Conservation (phyloP, 2,113 vertebrate species). For the Chionodraco myersi region DNA sequence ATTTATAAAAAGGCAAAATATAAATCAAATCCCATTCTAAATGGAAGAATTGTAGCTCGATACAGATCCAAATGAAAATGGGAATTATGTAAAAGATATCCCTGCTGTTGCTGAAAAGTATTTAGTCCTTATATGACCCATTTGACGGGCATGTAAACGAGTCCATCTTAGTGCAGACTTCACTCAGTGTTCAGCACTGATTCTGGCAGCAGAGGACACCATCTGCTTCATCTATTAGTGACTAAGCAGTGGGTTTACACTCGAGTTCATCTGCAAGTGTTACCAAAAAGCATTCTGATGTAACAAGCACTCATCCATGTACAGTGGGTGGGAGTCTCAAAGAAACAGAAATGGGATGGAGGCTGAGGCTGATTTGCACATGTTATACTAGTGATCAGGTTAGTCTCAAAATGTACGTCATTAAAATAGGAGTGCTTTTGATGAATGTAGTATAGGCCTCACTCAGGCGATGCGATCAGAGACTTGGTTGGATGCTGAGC, state of each 20-base stretch:
- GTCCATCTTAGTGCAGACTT: constrained; percentile 12
- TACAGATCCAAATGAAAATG: no score
- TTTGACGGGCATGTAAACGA: background rate
- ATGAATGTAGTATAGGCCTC: background rate
- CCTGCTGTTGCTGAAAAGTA: no score
- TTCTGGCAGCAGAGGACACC: constrained; percentile 34
- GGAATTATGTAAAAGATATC: no score
- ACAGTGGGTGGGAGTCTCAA: background rate
- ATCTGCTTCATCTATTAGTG: constrained; percentile 38
- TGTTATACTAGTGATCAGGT: background rate
- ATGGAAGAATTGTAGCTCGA: no score
- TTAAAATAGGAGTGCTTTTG: background rate
- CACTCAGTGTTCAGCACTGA: constrained; percentile 7
- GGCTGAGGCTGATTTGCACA: background rate
- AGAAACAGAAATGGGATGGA: background rate
- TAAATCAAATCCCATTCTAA: no score
- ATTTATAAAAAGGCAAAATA: no score
- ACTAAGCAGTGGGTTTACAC: constrained; percentile 24
- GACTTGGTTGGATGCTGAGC: background rate
- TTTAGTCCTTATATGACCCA: no score
- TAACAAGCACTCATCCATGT: background rate
- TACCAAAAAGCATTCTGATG: constrained; percentile 11
- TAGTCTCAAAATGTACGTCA: background rate
- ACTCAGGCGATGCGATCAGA: no score
- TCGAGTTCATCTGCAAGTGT: constrained; percentile 9